Conservation (phyloP, 2,888 invertebrate genomes). For the Coenonympha glycerion region DNA sequence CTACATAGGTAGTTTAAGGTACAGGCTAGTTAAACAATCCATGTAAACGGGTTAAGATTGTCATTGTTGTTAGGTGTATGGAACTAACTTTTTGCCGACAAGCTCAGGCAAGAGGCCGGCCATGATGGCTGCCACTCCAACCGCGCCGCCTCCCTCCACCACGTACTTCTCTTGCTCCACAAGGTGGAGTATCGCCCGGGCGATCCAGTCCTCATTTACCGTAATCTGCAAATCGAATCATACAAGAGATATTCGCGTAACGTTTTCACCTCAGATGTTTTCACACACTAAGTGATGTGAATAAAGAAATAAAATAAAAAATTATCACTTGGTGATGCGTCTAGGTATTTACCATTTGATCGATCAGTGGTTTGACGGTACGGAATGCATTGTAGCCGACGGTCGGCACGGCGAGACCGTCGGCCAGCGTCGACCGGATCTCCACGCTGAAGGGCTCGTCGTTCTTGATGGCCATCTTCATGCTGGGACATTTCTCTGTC, state of each 20-base stretch:
- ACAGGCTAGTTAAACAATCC: no score
- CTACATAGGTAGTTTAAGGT: no score
- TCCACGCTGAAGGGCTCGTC: constrained; percentile 81
- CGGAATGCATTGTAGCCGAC: constrained; percentile 90
- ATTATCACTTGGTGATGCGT: no score
- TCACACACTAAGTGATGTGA: no score
- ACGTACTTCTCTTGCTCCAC: constrained; percentile 92
- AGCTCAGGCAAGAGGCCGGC: constrained; percentile 87
- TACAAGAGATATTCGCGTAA: background rate
- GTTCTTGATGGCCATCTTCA: constrained; percentile 81
- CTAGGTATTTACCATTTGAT: constrained; percentile 86
- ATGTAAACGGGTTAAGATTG: no score
- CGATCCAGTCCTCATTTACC: constrained; percentile 89
- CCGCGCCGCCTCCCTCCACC: constrained; percentile 93
- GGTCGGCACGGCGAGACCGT: constrained; percentile 90
- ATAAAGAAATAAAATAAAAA: no score
- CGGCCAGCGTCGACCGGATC: constrained; percentile 86
- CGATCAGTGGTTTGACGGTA: constrained; percentile 83
- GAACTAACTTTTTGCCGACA: constrained; percentile 82
- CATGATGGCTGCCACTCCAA: constrained; percentile 89
- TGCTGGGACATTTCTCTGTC: constrained; percentile 93
- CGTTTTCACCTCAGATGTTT: background rate
- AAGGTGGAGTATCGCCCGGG: constrained; percentile 85
- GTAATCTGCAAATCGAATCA: constrained; percentile 69
- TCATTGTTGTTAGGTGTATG: no score